These are phyloP conservation scores for Actinostola sp. DNA, from an alignment of 92 coral and sea anemone genomes.

Conservation along the genomic window DNA sequence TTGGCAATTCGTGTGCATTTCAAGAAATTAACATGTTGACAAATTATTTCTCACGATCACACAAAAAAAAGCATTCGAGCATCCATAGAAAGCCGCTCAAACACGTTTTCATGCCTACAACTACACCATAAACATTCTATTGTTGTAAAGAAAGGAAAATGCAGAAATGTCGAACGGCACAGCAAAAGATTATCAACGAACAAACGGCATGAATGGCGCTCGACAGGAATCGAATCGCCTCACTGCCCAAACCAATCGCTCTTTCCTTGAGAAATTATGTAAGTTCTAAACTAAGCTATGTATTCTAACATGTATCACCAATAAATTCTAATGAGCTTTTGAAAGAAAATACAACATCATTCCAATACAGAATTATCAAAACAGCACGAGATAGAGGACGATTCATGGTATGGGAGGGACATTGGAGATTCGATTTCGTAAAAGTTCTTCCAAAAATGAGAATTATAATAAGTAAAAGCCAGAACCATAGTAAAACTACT, in stretches of 20 bases:
- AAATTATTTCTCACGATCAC: neutral
- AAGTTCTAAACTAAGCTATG: constrained; percentile 1
- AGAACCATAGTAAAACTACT: neutral
- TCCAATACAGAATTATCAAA: neutral
- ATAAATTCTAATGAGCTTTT: neutral
- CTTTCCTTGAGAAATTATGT: neutral
- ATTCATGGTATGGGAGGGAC: neutral
- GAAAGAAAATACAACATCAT: too few relatives aligned
- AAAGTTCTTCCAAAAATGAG: neutral
- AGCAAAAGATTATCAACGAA: neutral
- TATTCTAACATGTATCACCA: constrained; percentile 3
- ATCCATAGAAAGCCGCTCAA: neutral
- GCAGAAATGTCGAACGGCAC: constrained; percentile 1
- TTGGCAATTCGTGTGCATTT: constrained; percentile 11
- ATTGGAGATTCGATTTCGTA: neutral
- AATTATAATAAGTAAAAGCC: neutral
- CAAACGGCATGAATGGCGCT: constrained; percentile 5
- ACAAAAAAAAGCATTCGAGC: neutral
- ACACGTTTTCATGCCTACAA: neutral
- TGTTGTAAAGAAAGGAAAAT: constrained; percentile 7
- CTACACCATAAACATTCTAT: neutral
- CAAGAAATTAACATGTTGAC: constrained; percentile 9
- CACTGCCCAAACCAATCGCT: neutral
- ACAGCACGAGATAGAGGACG: neutral
- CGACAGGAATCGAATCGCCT: constrained; percentile 1